Conservation (phyloP, 2,113 vertebrate genomes). For the Zosterops hypoxanthus region DNA sequence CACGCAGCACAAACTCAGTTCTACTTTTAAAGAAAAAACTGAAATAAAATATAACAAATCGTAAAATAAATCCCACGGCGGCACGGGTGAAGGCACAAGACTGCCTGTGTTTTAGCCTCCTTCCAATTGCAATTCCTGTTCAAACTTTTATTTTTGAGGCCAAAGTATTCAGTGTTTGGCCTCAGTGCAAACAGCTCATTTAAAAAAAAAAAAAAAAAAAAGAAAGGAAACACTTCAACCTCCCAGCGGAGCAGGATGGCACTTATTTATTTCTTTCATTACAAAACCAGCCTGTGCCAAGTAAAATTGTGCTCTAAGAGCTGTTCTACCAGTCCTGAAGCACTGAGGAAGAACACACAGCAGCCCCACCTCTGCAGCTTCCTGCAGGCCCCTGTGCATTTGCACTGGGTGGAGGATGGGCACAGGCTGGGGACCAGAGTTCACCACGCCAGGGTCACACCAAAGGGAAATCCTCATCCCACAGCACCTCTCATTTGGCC, state of each 20-base stretch:
- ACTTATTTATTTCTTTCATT: conserved; percentile 49
- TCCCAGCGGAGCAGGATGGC: conserved; percentile 31
- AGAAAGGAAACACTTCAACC: neutral
- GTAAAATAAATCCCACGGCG: accelerated
- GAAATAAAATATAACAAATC: neutral
- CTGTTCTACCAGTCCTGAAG: conserved; percentile 57
- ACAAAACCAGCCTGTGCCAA: conserved; percentile 40
- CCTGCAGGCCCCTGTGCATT: neutral
- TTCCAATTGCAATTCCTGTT: neutral
- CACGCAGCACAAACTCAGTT: neutral
- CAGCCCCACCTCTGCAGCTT: conserved; percentile 29
- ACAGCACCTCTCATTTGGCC: accelerated
- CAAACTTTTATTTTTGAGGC: neutral
- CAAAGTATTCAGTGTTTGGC: neutral
- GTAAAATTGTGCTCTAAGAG: conserved; percentile 47
- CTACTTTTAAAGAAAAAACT: neutral
- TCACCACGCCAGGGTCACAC: accelerated
- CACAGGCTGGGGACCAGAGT: neutral
- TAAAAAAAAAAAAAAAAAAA: neutral
- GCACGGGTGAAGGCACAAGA: neutral
- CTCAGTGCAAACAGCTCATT: neutral
- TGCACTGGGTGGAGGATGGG: neutral
- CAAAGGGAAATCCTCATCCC: neutral
- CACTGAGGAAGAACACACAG: neutral
- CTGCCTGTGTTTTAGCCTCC: neutral